These are phyloP conservation scores for Gallinago jamesoni DNA, from an alignment of 2,113 vertebrate genomes.

Conservation along the genomic window DNA sequence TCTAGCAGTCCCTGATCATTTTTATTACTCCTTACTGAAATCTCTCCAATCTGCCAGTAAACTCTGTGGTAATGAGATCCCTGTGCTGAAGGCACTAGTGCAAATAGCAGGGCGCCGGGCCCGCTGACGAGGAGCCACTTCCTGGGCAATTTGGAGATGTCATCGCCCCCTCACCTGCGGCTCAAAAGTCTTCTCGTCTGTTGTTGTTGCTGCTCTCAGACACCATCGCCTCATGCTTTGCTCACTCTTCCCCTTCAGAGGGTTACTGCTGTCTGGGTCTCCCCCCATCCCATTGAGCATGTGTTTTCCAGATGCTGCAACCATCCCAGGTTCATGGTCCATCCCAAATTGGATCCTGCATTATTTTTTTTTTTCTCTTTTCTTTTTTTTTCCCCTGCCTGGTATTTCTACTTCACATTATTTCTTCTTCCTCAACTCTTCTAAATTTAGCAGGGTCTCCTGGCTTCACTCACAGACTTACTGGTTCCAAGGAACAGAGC, in stretches of 20 bases:
- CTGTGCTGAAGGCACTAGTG: slow-evolving; percentile 17
- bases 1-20: slow-evolving; percentile 65
- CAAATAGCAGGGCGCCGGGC: slow-evolving; percentile 15
- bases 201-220: not conserved
- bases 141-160: slow-evolving; percentile 18
- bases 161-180: not conserved
- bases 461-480: not conserved
- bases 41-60: slow-evolving; percentile 54
- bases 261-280: not conserved
- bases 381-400: not conserved
- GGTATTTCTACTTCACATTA: not conserved
- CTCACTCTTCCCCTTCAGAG: not conserved
- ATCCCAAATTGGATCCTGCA: not conserved
- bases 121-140: slow-evolving; percentile 14
- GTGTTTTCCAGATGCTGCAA: not conserved
- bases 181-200: not conserved
- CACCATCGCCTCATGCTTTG: not conserved
- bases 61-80: slow-evolving; percentile 61
- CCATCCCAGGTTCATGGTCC: not conserved
- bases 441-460: not conserved
- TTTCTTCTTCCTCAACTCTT: not conserved
- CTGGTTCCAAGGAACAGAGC: not conserved
- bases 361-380: not conserved
- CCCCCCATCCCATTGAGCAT: not conserved
- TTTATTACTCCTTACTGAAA: slow-evolving; percentile 64